Evolutionary conservation across 92 coral and sea anemone genomes (phyloP).

Genomic region (Montipora capitata): DNA sequence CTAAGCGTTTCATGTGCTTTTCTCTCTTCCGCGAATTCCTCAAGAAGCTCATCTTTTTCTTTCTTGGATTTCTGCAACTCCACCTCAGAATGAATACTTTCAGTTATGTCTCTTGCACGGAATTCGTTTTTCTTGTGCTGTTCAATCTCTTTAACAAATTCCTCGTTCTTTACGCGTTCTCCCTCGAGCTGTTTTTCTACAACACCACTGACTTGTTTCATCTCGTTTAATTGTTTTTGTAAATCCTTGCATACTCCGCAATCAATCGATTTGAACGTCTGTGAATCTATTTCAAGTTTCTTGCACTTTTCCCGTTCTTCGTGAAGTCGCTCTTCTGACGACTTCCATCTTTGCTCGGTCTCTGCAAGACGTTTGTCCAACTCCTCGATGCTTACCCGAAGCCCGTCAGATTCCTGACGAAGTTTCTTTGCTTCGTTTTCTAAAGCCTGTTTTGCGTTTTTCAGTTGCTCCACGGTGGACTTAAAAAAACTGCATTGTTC

Average conservation of each 20-base stretch:
- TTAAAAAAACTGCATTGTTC: slow-evolving; percentile 17
- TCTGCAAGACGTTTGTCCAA: slow-evolving; percentile 41
- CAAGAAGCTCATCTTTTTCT: slow-evolving; percentile 11
- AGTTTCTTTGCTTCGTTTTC: background rate
- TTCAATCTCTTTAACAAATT: slow-evolving; percentile 45
- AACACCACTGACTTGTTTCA: slow-evolving; percentile 31
- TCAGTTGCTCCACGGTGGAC: background rate
- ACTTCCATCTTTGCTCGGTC: slow-evolving; percentile 2
- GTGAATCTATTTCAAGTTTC: slow-evolving; percentile 47
- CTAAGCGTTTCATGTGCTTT: slow-evolving; percentile 53
- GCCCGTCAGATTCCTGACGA: slow-evolving; percentile 5
- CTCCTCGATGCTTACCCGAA: background rate
- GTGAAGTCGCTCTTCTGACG: slow-evolving; percentile 19
- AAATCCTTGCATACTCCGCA: background rate
- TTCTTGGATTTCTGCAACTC: slow-evolving; percentile 30
- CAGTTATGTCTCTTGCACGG: background rate
- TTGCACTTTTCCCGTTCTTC: slow-evolving; percentile 24
- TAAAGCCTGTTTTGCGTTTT: background rate
- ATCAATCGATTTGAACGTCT: slow-evolving; percentile 15
- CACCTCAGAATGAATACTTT: background rate
- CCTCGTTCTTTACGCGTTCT: slow-evolving; percentile 2
- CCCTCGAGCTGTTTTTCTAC: slow-evolving; percentile 38
- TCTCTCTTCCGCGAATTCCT: slow-evolving; percentile 56
- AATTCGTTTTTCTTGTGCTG: slow-evolving; percentile 14
- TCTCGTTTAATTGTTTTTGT: slow-evolving; percentile 25